Base-by-base conservation (phyloP, 2,113 vertebrate genomes). In the Oryzias celebensis region DNA sequence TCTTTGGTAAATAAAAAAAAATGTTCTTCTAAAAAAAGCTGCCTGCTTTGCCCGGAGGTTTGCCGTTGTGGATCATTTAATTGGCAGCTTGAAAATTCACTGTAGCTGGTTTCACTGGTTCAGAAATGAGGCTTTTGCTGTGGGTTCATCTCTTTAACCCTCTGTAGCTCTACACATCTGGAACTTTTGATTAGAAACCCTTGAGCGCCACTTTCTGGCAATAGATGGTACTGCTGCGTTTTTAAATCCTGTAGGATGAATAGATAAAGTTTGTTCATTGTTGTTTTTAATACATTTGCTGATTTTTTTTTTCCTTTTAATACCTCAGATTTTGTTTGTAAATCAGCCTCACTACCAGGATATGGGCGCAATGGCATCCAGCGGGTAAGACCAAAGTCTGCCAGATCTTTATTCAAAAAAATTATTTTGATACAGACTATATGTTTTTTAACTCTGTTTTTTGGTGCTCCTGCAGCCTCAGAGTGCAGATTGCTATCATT, bases 361-460 rank as follows among this genome's bases (percentile, higher is more conserved):
- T 99, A 98, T 80, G 92, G 96, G 78, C 94, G 95, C 80, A 99
- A 98, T 0, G 94, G 96, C 67, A 86, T 98, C 52, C 96, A 96
- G 83, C 91, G 96, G 94, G 97, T 99, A 87, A 85, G 87, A 51
- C 2, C 14, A 44, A 62, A 54, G 7, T 20, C 31, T 54, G 63
- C 54, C 22, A 13, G 15, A 43, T 10, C 31, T 45, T 14, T 52
- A 43, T 48, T 55, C 5, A 3, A 51, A 18, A 42, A 31, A 23
- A 0, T 22, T 28, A 20, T 10, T 48, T 18, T 18, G 14, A 46
- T 46, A n/a, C 7, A 28, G 3, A 47, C 6, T 12, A 3, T 24
- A 18, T 7, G 53, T 17, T 13, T 45, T 2, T 58, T 64, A 50
- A 63, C 17, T 20, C n/a, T 20, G 26, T 61, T 26, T 43, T 17